phyloP scores from a whole-genome alignment of 2,888 invertebrate species.

The Hartigia nigra region DNA sequence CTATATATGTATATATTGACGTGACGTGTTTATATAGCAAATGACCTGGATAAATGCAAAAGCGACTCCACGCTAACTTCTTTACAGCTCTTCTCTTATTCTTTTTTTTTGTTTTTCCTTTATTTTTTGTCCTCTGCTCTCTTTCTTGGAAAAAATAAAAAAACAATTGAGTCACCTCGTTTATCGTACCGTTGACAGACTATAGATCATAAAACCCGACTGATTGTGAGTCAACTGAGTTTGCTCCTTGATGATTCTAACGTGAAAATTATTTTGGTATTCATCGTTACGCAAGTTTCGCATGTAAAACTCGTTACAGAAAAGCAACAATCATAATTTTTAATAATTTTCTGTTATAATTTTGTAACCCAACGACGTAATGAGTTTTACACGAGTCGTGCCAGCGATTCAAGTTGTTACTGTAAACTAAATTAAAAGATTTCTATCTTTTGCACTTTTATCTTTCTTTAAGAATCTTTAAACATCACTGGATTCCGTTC shows the following conservation, averaged over 20 bases:
- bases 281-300: neutral
- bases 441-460: neutral
- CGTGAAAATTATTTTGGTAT: neutral
- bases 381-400: neutral
- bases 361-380: neutral
- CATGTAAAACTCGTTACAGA: neutral
- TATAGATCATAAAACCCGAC: neutral
- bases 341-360: neutral
- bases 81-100: neutral
- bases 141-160: neutral
- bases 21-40: neutral
- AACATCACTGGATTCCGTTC: neutral
- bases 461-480: neutral
- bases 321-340: neutral
- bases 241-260: neutral
- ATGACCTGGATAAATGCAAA: neutral
- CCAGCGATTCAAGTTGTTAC: neutral
- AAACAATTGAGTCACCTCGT: neutral
- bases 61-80: neutral
- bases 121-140: neutral
- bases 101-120: neutral
- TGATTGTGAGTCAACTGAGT: neutral
- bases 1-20: neutral
- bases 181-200: neutral
- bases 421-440: neutral